phyloP scores from a whole-genome alignment of 2,888 invertebrate species.

The Petrophora chlorosata region DNA sequence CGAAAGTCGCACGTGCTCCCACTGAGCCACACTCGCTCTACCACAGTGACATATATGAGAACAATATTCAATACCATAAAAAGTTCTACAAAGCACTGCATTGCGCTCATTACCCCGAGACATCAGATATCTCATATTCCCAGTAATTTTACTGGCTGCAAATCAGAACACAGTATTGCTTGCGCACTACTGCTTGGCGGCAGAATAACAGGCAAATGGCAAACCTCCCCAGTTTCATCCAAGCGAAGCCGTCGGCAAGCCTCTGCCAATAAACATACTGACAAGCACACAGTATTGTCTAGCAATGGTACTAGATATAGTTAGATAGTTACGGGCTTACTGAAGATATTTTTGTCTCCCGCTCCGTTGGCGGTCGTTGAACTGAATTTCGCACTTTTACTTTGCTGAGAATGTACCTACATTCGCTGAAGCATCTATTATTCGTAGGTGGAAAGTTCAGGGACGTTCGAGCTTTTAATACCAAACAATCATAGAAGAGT shows the following conservation, averaged over 20 bases:
- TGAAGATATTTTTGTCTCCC: slow-evolving; percentile 34
- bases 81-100: no score
- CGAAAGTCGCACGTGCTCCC: no score
- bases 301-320: slow-evolving; percentile 27
- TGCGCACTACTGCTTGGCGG: background rate
- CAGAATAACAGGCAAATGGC: background rate
- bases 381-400: slow-evolving; percentile 38
- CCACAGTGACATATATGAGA: no score
- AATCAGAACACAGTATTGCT: no score
- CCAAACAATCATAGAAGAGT: no score
- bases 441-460: slow-evolving; percentile 17
- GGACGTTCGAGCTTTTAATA: slow-evolving; percentile 5
- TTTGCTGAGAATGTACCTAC: slow-evolving; percentile 31
- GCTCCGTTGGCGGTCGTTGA: slow-evolving; percentile 31
- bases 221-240: background rate
- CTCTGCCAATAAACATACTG: slow-evolving; percentile 18
- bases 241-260: slow-evolving; percentile 12
- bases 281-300: slow-evolving; percentile 15
- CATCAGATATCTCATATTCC: no score
- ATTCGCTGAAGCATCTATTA: slow-evolving; percentile 18
- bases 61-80: no score
- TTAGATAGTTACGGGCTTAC: slow-evolving; percentile 27
- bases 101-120: no score
- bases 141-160: no score
- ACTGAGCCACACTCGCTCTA: no score